Evolutionary conservation across 35 echinoderm and acorn worm genomes (phyloP), one percentile per base, ranked within the genome.

Genomic region (Anneissia japonica): DNA sequence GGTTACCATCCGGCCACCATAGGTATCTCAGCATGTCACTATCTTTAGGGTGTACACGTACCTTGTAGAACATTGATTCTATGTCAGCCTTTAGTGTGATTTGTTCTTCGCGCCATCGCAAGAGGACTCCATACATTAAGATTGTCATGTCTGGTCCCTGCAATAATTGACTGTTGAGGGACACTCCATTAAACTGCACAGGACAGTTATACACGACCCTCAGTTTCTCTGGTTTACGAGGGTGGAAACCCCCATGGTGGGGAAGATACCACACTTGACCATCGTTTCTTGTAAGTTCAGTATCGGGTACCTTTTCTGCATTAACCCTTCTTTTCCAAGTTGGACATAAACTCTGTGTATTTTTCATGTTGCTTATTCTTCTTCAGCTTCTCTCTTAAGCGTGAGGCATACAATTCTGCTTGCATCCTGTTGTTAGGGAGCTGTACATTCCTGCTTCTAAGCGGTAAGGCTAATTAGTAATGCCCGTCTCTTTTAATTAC

Each of bases 351-450:
- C 33, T 26, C 76, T 80, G 77, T 81, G 30, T 86, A 85, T 73
- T 91, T 77, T 72, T 86, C 21, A 73, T 29, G n/a, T 14, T 55
- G 30, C 33, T 79, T 29, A 39, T 85, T 81, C 73, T 72, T 56
- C 31, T 28, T 19, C 11, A 80, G 72, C 45, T 36, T 56, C 37
- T 37, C 80, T 13, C 83, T 55, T 16, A 72, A 73, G 17, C 55
- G 1, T 3, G 16, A 34, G 13, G 33, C 36, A 35, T 40, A 78
- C 28, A 35, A 14, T 37, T 56, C 75, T 46, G 89, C 83, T 40
- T 80, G 83, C 0, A 35, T 83, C 38, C 86, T 46, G 76, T 91
- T 91, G 46, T 91, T 80, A 41, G 89, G 89, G 75, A 91, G 39
- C 5, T 1, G 79, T 0, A 74, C 45, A 37, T 5, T 17, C 73